A percentile compares a stretch with the other conserved stretches of the same genome.
phyloP scores from a whole-genome alignment of 2,888 invertebrate species.

The Cremastobaeus sp. region DNA sequence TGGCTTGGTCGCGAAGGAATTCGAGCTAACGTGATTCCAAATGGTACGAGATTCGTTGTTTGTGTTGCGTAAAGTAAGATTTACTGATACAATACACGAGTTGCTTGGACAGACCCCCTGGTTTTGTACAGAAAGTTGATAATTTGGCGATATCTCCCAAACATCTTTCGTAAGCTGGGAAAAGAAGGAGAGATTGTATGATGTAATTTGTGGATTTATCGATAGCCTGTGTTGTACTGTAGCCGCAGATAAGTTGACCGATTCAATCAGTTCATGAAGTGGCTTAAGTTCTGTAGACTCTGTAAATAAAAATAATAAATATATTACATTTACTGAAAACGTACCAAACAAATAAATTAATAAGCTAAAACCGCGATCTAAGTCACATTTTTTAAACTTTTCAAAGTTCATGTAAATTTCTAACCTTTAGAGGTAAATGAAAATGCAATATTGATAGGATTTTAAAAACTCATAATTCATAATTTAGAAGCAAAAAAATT shows the following conservation, averaged over 20 bases:
- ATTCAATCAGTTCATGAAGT: constrained; percentile 77
- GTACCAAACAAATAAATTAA: background rate
- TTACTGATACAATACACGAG: constrained; percentile 81
- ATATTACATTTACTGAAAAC: background rate
- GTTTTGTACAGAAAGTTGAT: constrained; percentile 83
- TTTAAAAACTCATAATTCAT: too few relatives aligned
- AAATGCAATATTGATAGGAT: too few relatives aligned
- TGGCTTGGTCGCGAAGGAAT: constrained; percentile 86
- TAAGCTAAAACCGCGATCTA: background rate
- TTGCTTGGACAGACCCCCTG: constrained; percentile 84
- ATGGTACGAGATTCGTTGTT: constrained; percentile 80
- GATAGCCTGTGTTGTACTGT: constrained; percentile 38
- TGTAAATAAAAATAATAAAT: constrained; percentile 64
- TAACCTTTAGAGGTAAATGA: background rate
- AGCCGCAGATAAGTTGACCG: constrained; percentile 74
- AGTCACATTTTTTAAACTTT: too few relatives aligned
- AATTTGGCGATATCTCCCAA: constrained; percentile 68
- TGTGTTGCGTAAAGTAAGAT: constrained; percentile 80
- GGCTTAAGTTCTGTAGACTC: constrained; percentile 80
- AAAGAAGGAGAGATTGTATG: constrained; percentile 32
- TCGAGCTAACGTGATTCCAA: constrained; percentile 82
- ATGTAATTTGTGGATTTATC: constrained; percentile 34
- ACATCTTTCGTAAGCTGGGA: constrained; percentile 57
- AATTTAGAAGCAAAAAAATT: too few relatives aligned
- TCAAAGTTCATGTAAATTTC: too few relatives aligned